Base-by-base conservation (phyloP, 1,140 invertebrate species). In the Euwallacea similis region DNA sequence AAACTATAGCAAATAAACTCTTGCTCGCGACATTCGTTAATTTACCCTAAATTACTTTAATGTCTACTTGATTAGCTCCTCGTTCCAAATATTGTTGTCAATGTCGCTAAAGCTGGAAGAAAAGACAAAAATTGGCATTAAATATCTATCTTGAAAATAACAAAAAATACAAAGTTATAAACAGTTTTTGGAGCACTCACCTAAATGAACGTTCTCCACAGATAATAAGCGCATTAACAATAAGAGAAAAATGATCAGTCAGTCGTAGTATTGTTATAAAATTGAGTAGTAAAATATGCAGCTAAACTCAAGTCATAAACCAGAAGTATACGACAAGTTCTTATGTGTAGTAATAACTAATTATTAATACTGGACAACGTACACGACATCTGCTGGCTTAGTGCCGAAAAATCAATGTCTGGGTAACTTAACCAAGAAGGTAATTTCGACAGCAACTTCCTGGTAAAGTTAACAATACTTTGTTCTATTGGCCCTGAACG, bases 81-180 rank as follows among this genome's bases (percentile, higher is more conserved):
- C 66, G 13, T 50, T 53, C 66, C 66, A 66, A 44, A 73, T 73
- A 62, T 64, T 74, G 70, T 75, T 73, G 66, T 73, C 73, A 42
- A 67, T 58, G 50, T 66, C 71, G 21, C 21, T 54, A 56, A 74
- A 76, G 60, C 75, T 76, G 73, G 50, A 78, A 76, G 42, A 74
- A 47, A 74, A 72, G 67, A 55, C 47, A 60, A 54, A 68, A 62
- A 72, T 58, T 58, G 16, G 55, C 21, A 33, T 33, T 33, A 33
- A 33, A 33, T 33, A 16, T 33, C 6, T 7, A 59, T 7, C 56
- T 15, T 16, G 10, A 4, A 15, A 16, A 59, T 21, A 13, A 59
- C 21, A 33, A 50, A 50, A 50, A 50, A 50, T 50, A 13, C 1
- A 50, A 11, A 50, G 13, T 2, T 6, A 50, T 11, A 50, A 10